phyloP scores from a whole-genome alignment of 2,113 vertebrate species.

The Eurystomus gularis region DNA sequence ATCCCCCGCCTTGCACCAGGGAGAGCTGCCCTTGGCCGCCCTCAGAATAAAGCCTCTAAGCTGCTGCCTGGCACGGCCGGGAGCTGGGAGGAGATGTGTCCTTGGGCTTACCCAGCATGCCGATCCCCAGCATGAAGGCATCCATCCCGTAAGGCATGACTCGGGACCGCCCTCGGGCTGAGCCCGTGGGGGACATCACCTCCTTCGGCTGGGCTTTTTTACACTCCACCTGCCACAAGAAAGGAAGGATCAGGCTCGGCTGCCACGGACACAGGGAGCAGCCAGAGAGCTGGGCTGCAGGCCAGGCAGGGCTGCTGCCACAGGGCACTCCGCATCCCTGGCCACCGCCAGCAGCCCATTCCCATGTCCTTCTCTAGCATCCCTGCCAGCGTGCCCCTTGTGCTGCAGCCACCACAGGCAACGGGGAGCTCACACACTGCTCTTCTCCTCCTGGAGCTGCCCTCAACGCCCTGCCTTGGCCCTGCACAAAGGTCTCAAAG shows the following conservation, averaged over 20 bases:
- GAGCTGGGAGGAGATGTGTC: not conserved
- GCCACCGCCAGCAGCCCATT: accelerated
- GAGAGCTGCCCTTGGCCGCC: slow-evolving; percentile 29
- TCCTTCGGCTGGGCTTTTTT: slow-evolving; percentile 99
- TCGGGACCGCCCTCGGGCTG: slow-evolving; percentile 92
- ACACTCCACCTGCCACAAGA: slow-evolving; percentile 91
- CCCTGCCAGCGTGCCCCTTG: not conserved
- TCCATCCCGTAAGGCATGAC: slow-evolving; percentile 99
- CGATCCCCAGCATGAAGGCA: slow-evolving; percentile 98
- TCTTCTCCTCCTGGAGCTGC: not conserved
- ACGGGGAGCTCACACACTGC: not conserved
- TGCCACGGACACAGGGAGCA: not conserved
- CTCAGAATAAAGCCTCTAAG: not conserved
- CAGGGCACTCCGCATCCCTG: not conserved
- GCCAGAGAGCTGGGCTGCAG: not conserved
- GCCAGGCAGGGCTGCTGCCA: not conserved
- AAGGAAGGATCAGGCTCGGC: not conserved
- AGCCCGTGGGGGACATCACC: slow-evolving; percentile 98
- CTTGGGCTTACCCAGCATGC: slow-evolving; percentile 92
- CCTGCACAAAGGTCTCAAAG: not conserved
- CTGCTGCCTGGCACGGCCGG: not conserved
- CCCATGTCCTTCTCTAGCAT: accelerated
- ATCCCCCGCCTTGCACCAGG: not conserved
- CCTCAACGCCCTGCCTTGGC: not conserved
- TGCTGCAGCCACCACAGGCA: not conserved